Evolutionary conservation across 2,888 invertebrate genomes (phyloP), one percentile per base, ranked within the genome.

Genomic region (Brachyopa scutellaris): DNA sequence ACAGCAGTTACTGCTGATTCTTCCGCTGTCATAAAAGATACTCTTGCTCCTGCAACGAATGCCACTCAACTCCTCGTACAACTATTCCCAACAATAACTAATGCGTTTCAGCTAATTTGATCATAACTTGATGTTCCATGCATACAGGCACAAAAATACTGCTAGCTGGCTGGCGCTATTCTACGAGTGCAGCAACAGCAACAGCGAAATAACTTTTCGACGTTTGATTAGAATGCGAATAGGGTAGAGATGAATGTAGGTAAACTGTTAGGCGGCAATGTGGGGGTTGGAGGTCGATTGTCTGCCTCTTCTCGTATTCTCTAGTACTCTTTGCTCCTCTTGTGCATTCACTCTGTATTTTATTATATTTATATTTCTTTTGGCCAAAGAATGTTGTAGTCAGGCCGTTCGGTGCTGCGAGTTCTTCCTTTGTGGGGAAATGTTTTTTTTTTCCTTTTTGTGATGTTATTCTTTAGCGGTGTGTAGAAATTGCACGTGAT

Each of bases 211-310:
- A 77, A 66, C 47, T 77, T 72, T 82, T 72, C 72, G 77, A 82
- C 82, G 72, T 77, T 82, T 82, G 82, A 82, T 82, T 82, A 82
- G 82, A 82, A 77, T 82, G 66, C 77, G 70, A 77, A 57, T 55
- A 29, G 70, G 70, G 64, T 51, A 61, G 76, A 59, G 64, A 66
- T 69, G 40, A 9, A 47, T 73, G 29, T 59, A 47, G 19, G 19
- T 40, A 6, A 36, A 6, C 26, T 53, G 53, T 69, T 61, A 64
- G 69, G 36, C 82, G 70, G 38, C 61, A 59, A 77, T 77, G 70
- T 77, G 77, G 77, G 77, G 76, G 82, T 66, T 82, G 82, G 82
- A 82, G 82, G 76, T 82, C 82, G 82, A 82, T 66, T 82, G 82
- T 77, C 82, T 82, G 77, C 70, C 80, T 70, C 76, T 76, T 80